Base-by-base conservation (phyloP, 2,888 invertebrate species). In the Lymantria dispar region DNA sequence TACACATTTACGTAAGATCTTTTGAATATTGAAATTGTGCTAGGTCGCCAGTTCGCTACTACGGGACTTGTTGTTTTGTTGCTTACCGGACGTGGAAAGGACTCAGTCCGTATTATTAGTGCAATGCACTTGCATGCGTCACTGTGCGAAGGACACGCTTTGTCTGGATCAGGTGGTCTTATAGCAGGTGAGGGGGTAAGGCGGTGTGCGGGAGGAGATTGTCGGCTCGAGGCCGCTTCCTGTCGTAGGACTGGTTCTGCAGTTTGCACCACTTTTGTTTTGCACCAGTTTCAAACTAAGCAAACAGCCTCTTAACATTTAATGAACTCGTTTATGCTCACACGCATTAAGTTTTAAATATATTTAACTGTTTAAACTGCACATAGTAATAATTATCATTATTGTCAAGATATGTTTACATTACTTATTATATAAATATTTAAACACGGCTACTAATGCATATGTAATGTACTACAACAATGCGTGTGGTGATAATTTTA, bases 91-190 rank as follows among this genome's bases (percentile, higher is more conserved):
- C 79, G 76, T 85, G 76, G 72, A 83, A 83, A 83, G 78, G 80
- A 78, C 76, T 82, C 71, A 74, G 48, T 71, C 49, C 47, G 56
- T 80, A 77, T 82, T 83, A 82, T 77, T 87, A 83, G 87, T 86
- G 85, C 86, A 87, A 87, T 87, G 88, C 87, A 87, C 88, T 87
- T 85, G 85, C 72, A 83, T 86, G 87, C 86, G 87, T 87, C 87
- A 88, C 75, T 65, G 71, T 71, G 78, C 73, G 87, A 87, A 87
- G 88, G 88, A 87, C 88, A 85, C 79, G 87, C 87, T 87, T 87
- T 87, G 88, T 87, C 87, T 87, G 86, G 86, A 86, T 83, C 87
- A 85, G 85, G 86, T 85, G 86, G 80, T 78, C 72, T 75, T 58
- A 60, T 67, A 56, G 69, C 72, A 71, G 71, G 71, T 71, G 68